Evolutionary conservation across 2,113 vertebrate species (phyloP), one percentile per base, ranked within the genome.

Genomic region (Pelmatolapia mariae): DNA sequence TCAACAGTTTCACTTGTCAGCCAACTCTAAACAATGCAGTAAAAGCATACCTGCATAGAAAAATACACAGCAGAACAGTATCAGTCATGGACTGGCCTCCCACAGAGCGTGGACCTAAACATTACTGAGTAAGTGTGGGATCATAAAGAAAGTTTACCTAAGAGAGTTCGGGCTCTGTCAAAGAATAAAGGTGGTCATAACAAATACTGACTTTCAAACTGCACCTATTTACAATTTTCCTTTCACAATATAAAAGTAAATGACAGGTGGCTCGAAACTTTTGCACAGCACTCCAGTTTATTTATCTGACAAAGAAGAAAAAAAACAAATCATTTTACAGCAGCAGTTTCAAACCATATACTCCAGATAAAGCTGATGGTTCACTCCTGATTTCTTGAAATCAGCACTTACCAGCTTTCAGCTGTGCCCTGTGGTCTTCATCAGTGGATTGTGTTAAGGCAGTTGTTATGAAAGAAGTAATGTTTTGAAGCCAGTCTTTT

Each of bases 371-470:
- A 73, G 15, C 40, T 47, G 22, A 73, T 47, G 15, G 9, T 76
- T 76, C 24, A 43, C 43, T 29, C 22, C n/a, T 73, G 40, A 73
- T 26, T 45, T 26, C 38, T 73, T 73, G 40, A 73, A 73, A 45
- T 73, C 38, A 73, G 68, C 40, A 45, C 68, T 73, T 73, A 45
- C 38, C 68, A 73, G 38, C 40, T 47, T 76, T 76, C 68, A 18
- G 68, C 22, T 47, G 68, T 47, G 22, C 68, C 22, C 68, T 47
- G 68, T 76, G 68, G 40, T 47, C 40, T 76, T 76, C 22, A 76
- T 76, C 68, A 76, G 68, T 45, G 22, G n/a, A 76, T 7, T 76
- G 68, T 26, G 38, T 45, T 76, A 15, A 47, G 0, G 38, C 22
- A 47, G 71, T 76, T 76, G 40, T 47, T 76, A 76, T 18, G 6